These are phyloP conservation scores for Actinernus sp. DNA, from an alignment of 92 coral and sea anemone species.

Conservation along the genomic window DNA sequence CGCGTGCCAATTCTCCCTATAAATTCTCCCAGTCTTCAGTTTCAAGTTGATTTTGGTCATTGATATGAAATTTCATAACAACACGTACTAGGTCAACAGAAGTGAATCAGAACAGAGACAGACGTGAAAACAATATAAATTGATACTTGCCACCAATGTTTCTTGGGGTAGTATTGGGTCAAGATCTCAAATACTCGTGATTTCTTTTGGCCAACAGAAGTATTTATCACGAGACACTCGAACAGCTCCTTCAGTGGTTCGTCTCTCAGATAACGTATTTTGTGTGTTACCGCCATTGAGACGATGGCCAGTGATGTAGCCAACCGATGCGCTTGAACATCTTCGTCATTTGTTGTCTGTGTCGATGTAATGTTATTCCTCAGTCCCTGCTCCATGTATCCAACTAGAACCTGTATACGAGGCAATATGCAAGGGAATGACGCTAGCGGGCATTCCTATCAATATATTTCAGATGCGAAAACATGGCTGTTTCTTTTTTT, in stretches of 20 bases:
- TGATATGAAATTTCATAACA: no score
- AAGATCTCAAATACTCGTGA: conserved; percentile 2
- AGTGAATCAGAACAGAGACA: no score
- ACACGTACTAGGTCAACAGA: no score
- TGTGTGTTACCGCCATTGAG: no score
- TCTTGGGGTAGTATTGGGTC: conserved; percentile 5
- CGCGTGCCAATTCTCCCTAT: no score
- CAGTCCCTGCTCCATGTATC: conserved; percentile 10
- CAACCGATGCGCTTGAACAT: conserved; percentile 6
- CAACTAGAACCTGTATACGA: conserved; percentile 12
- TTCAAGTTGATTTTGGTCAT: no score
- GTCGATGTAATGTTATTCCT: background rate
- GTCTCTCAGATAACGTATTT: no score
- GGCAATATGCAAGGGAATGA: no score
- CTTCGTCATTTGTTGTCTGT: background rate
- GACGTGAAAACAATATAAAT: background rate
- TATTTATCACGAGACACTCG: conserved; percentile 3
- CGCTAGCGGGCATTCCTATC: no score
- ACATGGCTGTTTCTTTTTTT: no score
- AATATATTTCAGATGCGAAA: no score
- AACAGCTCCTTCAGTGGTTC: background rate
- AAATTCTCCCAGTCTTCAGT: no score
- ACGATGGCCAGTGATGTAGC: conserved; percentile 27
- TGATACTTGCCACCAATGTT: conserved; percentile 6
- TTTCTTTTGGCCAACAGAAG: conserved; percentile 1